Conservation (phyloP, 2,797 vertebrate genomes). For the Perdix hodgsoniae region DNA sequence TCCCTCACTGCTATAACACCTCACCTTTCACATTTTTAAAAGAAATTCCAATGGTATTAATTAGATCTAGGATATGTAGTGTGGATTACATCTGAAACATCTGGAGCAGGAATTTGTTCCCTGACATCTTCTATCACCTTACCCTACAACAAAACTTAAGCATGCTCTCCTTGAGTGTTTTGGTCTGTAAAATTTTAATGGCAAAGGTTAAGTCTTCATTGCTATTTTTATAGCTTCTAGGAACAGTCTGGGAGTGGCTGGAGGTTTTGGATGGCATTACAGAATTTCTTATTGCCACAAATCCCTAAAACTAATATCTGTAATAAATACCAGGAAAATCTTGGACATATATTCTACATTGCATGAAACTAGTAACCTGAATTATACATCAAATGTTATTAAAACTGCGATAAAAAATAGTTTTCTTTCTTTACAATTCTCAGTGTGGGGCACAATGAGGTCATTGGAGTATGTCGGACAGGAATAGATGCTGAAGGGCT, state of each 20-base stretch:
- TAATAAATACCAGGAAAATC: constrained; percentile 1
- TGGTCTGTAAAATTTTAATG: neutral
- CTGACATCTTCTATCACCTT: neutral
- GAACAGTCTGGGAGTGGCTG: neutral
- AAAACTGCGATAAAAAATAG: constrained; percentile 9
- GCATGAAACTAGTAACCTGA: neutral
- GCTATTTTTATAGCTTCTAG: constrained; percentile 14
- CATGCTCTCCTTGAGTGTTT: neutral
- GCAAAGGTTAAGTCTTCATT: neutral
- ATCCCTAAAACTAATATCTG: constrained; percentile 20
- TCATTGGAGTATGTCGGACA: constrained; percentile 93
- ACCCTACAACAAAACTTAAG: neutral
- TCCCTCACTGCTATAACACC: neutral
- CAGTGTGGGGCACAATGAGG: constrained; percentile 98
- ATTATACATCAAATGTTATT: constrained; percentile 24
- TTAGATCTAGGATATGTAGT: neutral
- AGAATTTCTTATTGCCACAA: neutral
- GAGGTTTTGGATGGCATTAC: constrained; percentile 7
- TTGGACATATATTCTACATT: neutral
- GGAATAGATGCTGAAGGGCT: constrained; percentile 94
- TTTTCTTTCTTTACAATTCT: neutral
- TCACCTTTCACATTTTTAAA: neutral
- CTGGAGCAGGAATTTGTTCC: neutral
- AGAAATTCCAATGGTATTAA: neutral
- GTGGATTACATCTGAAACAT: neutral